Percentiles rank a stretch among this genome's conserved stretches.
Evolutionary conservation across 2,888 invertebrate species (phyloP).

Genomic region (Oegoconia quadripuncta): DNA sequence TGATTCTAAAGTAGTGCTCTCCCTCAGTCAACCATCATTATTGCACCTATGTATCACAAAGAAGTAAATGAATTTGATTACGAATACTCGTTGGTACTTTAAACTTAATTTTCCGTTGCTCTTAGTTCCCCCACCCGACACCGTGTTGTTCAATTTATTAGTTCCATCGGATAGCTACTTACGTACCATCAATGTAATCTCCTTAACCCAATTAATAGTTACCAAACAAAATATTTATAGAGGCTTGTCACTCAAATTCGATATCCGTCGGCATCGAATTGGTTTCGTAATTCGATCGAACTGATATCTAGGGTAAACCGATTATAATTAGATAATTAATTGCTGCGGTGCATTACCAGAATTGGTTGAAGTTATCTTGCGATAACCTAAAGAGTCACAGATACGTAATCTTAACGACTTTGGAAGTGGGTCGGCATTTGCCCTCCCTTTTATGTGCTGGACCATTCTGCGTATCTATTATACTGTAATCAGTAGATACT

Average conservation of each 20-base stretch:
- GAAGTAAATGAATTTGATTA: too few species aligned
- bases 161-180: neutral
- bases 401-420: conserved; percentile 26
- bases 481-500: too few species aligned
- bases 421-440: conserved; percentile 13
- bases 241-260: neutral
- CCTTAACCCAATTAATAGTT: neutral
- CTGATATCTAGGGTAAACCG: conserved; percentile 27
- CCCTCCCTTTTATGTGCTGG: too few species aligned
- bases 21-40: too few species aligned
- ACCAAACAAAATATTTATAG: neutral
- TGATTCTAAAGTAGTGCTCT: too few species aligned
- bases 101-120: too few species aligned
- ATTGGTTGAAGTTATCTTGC: conserved; percentile 26
- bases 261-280: neutral
- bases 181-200: neutral
- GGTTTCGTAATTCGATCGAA: conserved; percentile 13
- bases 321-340: conserved; percentile 29
- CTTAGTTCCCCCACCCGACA: too few species aligned
- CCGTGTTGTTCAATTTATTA: too few species aligned
- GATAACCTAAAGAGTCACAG: conserved; percentile 34
- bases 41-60: too few species aligned
- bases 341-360: conserved; percentile 23
- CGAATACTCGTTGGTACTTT: too few species aligned
- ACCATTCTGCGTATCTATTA: too few species aligned